These are phyloP conservation scores for Cochlearius cochlearius DNA, from an alignment of 2,113 vertebrate species.

Conservation along the genomic window DNA sequence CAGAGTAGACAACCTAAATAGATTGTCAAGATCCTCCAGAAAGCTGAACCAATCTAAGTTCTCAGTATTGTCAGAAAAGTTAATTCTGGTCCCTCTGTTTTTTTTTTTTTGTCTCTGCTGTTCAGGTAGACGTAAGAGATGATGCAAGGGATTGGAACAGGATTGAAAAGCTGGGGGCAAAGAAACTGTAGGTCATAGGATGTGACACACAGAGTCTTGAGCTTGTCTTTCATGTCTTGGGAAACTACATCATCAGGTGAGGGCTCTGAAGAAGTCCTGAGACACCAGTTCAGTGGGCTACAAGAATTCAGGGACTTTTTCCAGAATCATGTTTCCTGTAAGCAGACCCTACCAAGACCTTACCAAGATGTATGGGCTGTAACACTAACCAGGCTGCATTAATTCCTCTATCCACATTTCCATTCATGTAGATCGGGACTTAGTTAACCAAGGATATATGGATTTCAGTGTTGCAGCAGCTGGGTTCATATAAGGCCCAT, in stretches of 20 bases:
- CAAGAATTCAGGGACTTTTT: neutral
- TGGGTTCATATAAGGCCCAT: neutral
- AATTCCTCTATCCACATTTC: neutral
- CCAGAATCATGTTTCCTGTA: neutral
- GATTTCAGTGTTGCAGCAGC: neutral
- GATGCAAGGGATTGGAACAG: neutral
- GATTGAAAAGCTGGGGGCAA: neutral
- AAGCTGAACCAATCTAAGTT: neutral
- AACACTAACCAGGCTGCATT: neutral
- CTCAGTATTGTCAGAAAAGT: neutral
- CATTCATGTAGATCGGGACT: neutral
- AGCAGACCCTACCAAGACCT: neutral
- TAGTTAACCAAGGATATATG: neutral
- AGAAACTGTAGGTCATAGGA: neutral
- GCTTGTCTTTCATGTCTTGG: neutral
- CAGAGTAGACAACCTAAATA: neutral
- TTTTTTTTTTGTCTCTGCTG: neutral
- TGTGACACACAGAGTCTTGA: neutral
- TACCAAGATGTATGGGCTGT: neutral
- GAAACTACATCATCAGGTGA: neutral
- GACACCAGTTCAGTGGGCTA: neutral
- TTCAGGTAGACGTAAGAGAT: neutral
- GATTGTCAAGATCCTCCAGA: neutral
- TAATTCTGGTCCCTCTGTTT: neutral
- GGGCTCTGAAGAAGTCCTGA: neutral